These are phyloP conservation scores for Tetrao urogallus DNA, from an alignment of 2,113 vertebrate genomes.

Conservation along the genomic window DNA sequence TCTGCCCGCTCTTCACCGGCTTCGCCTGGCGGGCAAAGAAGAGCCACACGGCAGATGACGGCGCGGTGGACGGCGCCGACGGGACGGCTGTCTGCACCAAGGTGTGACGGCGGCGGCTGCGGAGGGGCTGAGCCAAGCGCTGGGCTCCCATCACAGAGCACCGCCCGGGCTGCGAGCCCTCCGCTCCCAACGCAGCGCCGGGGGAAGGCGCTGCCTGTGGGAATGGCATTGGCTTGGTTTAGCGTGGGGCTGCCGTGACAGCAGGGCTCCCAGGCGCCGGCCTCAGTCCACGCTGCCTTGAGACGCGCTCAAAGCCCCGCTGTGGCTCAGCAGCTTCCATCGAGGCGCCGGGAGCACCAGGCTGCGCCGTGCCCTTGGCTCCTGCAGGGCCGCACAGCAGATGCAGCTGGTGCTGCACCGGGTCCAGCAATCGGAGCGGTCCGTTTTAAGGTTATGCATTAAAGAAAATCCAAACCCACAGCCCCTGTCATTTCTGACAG, in stretches of 20 bases:
- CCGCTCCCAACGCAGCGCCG: too few relatives aligned
- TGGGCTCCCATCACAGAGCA: neutral
- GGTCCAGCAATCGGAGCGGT: neutral
- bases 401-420: neutral
- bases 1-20: conserved; percentile 91
- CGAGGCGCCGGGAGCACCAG: neutral
- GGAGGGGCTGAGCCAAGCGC: neutral
- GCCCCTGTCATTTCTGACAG: fast-evolving
- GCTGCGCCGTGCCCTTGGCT: fast-evolving
- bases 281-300: neutral
- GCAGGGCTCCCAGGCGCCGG: neutral
- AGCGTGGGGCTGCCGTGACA: neutral
- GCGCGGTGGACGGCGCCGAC: neutral
- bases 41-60: neutral
- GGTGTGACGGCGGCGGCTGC: conserved; percentile 55
- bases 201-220: neutral
- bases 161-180: neutral
- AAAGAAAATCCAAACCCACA: neutral
- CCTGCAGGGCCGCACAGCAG: fast-evolving
- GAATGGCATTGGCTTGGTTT: neutral
- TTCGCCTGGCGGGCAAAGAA: conserved; percentile 62
- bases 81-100: conserved; percentile 74
- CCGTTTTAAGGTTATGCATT: neutral
- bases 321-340: fast-evolving
- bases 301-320: neutral